Evolutionary conservation across 2,888 invertebrate species (phyloP).

Genomic region (Lutraria lutraria): DNA sequence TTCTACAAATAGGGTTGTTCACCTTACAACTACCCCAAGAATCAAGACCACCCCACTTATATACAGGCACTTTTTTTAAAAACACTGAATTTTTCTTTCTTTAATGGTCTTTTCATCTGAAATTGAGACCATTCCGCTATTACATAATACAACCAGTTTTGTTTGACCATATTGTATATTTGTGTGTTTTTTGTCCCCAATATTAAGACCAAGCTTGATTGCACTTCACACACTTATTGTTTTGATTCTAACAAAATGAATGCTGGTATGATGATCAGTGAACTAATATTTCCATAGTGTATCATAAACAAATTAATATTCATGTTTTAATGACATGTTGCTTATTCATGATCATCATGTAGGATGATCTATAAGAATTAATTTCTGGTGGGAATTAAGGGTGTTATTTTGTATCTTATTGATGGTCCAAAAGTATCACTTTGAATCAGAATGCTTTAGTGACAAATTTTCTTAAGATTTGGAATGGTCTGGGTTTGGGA

Average conservation of each 20-base stretch:
- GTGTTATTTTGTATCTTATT: constrained; percentile 21
- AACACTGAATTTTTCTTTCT: no score
- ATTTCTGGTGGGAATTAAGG: background rate
- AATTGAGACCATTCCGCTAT: no score
- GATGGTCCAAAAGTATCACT: background rate
- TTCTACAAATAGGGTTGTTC: no score
- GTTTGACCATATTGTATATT: no score
- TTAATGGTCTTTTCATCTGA: no score
- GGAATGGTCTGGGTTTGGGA: background rate
- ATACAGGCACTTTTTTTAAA: no score
- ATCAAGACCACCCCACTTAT: no score
- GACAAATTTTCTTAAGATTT: background rate
- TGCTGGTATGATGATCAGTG: background rate
- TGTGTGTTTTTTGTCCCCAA: no score
- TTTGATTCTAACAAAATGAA: background rate
- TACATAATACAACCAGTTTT: no score
- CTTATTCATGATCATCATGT: background rate
- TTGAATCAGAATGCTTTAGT: background rate
- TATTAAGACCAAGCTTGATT: no score
- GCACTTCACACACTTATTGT: background rate
- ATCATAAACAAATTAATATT: constrained; percentile 25
- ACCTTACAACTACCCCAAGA: no score
- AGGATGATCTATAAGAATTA: background rate
- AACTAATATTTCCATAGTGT: background rate
- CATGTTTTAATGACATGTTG: constrained; percentile 21